phyloP scores from a whole-genome alignment of 2,888 invertebrate genomes.

The Caenorhabditis sp. region DNA sequence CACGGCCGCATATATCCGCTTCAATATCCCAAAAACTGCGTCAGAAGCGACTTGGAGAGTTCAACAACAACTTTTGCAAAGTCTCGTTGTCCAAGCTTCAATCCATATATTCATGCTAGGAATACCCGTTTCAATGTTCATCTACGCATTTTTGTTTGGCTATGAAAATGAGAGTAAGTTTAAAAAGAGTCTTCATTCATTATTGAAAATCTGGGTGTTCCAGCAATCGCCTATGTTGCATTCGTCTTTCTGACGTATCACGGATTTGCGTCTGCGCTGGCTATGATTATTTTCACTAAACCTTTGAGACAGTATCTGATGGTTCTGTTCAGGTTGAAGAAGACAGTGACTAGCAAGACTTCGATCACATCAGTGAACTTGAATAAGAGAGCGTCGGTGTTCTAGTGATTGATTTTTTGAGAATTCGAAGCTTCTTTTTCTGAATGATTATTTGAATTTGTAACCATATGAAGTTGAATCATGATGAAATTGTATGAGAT shows the following conservation, averaged over 20 bases:
- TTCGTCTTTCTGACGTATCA: slow-evolving; percentile 13
- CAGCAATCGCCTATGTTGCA: neutral
- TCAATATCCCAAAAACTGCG: slow-evolving; percentile 15
- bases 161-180: slow-evolving; percentile 12
- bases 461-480: too few relatives aligned
- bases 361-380: neutral
- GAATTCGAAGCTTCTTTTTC: too few relatives aligned
- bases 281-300: slow-evolving; percentile 34
- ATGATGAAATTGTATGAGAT: too few relatives aligned
- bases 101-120: slow-evolving; percentile 29
- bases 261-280: slow-evolving; percentile 29
- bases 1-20: neutral
- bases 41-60: slow-evolving; percentile 27
- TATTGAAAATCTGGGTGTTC: neutral
- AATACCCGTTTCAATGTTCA: slow-evolving; percentile 8
- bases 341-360: neutral
- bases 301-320: slow-evolving; percentile 12
- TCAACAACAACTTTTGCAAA: slow-evolving; percentile 15
- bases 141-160: slow-evolving; percentile 5
- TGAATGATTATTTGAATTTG: too few relatives aligned
- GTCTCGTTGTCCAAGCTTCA: slow-evolving; percentile 15
- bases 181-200: too few relatives aligned
- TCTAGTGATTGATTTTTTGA: neutral
- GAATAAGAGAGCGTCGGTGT: slow-evolving; percentile 19
- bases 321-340: slow-evolving; percentile 5